Evolutionary conservation across 2,888 invertebrate genomes (phyloP).

Genomic region (Syrista parreyssii): DNA sequence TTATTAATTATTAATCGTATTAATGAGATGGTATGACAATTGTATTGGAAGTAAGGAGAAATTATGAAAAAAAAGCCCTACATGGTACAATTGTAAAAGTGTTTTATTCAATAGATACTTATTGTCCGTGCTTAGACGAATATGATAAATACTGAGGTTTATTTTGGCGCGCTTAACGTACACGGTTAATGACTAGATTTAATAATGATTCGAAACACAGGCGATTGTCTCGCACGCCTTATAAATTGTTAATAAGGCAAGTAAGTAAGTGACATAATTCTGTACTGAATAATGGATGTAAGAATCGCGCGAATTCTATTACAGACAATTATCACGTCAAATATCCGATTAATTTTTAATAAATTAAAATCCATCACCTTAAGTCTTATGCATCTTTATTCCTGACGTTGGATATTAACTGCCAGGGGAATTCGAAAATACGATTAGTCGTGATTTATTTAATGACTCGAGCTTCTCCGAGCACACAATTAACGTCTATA

Average conservation of each 20-base stretch:
- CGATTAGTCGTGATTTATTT: slow-evolving; percentile 19
- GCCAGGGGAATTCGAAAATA: not conserved
- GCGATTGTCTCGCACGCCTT: not conserved
- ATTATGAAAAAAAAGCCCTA: not conserved
- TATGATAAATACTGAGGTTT: not conserved
- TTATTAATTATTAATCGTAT: not conserved
- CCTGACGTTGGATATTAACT: not conserved
- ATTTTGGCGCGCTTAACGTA: not conserved
- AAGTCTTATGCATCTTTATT: slow-evolving; percentile 14
- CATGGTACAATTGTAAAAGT: not conserved
- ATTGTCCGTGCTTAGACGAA: not conserved
- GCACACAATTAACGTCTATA: slow-evolving; percentile 26
- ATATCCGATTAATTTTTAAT: slow-evolving; percentile 28
- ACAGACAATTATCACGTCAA: not conserved
- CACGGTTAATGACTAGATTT: not conserved
- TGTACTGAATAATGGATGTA: not conserved
- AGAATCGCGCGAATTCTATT: not conserved
- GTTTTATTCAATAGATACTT: not conserved
- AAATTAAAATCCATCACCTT: slow-evolving; percentile 24
- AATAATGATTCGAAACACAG: not conserved
- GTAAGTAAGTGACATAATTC: not conserved
- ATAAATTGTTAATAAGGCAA: not conserved
- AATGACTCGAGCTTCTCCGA: not conserved
- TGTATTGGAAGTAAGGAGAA: not conserved
- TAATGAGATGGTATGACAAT: not conserved